A percentile compares a stretch with the other conserved stretches of the same genome.
phyloP scores from a whole-genome alignment of 2,113 vertebrate genomes.

The Dipodomys ordii region DNA sequence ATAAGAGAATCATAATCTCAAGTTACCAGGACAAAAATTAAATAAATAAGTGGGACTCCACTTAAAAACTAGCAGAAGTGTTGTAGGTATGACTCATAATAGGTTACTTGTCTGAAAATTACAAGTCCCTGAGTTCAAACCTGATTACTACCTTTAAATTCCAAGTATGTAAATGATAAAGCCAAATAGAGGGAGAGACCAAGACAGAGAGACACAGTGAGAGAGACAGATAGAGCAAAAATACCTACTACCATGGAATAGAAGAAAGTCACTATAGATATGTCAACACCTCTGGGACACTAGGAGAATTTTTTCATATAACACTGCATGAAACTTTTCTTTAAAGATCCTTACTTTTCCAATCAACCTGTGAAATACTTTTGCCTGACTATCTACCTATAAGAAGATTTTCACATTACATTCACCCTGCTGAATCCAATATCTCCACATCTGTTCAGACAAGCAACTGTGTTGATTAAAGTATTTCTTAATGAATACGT shows the following conservation, averaged over 20 bases:
- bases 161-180: no score
- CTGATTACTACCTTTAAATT: no score
- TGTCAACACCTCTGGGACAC: neutral
- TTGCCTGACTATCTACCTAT: neutral
- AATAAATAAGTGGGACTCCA: no score
- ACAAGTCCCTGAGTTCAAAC: no score
- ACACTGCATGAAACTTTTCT: neutral
- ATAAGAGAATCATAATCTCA: no score
- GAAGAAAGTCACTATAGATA: neutral
- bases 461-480: neutral
- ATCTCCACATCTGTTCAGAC: neutral
- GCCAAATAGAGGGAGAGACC: no score
- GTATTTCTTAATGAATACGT: neutral
- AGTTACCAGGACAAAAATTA: no score
- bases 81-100: no score
- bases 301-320: neutral
- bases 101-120: no score
- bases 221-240: neutral
- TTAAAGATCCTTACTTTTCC: neutral
- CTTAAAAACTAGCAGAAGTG: no score
- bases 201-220: neutral
- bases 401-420: neutral
- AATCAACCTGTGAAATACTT: neutral
- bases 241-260: neutral
- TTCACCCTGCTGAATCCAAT: no score